Percentiles rank a stretch among this genome's conserved stretches.
phyloP scores from a whole-genome alignment of 2,797 vertebrate genomes.

The Amniataba percoides region DNA sequence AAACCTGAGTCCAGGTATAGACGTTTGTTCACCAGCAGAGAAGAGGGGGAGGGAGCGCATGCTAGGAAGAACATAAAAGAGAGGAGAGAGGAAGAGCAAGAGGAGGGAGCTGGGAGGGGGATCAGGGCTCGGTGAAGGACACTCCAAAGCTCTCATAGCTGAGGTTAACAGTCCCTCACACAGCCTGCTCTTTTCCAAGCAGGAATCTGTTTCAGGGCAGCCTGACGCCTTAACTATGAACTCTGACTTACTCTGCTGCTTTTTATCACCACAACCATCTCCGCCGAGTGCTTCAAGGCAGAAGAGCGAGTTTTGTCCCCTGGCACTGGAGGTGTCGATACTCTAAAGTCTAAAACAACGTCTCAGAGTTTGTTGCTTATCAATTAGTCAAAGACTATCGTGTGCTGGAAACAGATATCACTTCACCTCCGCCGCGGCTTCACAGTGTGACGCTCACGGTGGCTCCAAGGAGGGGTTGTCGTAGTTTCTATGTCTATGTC shows the following conservation, averaged over 20 bases:
- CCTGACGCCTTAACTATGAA: neutral
- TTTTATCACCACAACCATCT: neutral
- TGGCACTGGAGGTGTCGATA: neutral
- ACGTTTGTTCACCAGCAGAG: constrained; percentile 23
- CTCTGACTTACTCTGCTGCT: neutral
- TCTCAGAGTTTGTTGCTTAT: constrained; percentile 23
- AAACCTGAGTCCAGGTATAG: constrained; percentile 34
- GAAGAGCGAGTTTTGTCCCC: neutral
- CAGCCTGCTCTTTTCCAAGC: neutral
- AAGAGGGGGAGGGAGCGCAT: neutral
- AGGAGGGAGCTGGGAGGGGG: neutral
- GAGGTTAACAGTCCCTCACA: neutral
- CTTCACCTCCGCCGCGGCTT: neutral
- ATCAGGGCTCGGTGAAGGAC: constrained; percentile 45
- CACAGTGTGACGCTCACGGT: neutral
- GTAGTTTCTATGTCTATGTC: neutral
- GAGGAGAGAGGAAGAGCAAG: neutral
- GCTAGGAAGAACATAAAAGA: constrained; percentile 1
- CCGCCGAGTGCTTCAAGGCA: neutral
- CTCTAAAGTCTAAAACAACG: constrained; percentile 15
- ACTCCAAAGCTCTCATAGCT: constrained; percentile 27
- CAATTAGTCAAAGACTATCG: constrained; percentile 52
- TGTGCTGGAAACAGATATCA: constrained; percentile 36
- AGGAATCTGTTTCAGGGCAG: constrained; percentile 4
- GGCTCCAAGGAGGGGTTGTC: neutral